Evolutionary conservation across 1,140 invertebrate genomes (phyloP), one percentile per base, ranked within the genome.

Genomic region (Drosophila bifasciata): DNA sequence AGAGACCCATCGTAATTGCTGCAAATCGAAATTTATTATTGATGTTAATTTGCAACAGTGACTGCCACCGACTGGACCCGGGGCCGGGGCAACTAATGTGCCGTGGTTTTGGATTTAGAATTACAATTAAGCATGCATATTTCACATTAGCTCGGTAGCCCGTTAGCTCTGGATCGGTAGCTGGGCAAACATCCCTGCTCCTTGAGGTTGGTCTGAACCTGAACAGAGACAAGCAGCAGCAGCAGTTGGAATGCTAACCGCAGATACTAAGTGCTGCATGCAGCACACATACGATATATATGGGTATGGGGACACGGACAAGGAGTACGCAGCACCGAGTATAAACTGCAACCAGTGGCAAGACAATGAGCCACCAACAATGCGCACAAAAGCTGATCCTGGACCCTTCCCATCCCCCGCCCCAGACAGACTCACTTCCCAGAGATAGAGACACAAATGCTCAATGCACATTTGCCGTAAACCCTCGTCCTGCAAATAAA

Each of bases 21-120:
- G 66, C 66, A 86, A 86, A 86, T 84, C 79, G 70, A 79, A 84
- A 88, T 89, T 84, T 89, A 83, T 89, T 83, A 88, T 89, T 83
- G 51, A 88, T 84, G 84, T 84, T 89, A 83, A 86, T 88, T 80
- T 85, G 62, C 52, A 68, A 64, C 63, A 72, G 59, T 78, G 46
- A 48, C 63, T 75, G 75, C 60, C 40, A 4, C 9, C 5, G 5
- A 5, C 23, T 2, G 1, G 19, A 19, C 3, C 19, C 32, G 32
- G 32, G 58, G 13, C 52, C 41, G 23, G 50, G 36, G 21, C 44
- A 62, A 55, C 75, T 78, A 72, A 80, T 85, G 63, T 88, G 53
- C 46, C 39, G 57, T 53, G 63, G 57, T 55, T 74, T 77, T 52
- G 43, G 50, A 56, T 66, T 71, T 75, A 48, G 55, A 75, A 75